Evolutionary conservation across 2,797 vertebrate species (phyloP).

Genomic region (Mormyrops attenuatus): DNA sequence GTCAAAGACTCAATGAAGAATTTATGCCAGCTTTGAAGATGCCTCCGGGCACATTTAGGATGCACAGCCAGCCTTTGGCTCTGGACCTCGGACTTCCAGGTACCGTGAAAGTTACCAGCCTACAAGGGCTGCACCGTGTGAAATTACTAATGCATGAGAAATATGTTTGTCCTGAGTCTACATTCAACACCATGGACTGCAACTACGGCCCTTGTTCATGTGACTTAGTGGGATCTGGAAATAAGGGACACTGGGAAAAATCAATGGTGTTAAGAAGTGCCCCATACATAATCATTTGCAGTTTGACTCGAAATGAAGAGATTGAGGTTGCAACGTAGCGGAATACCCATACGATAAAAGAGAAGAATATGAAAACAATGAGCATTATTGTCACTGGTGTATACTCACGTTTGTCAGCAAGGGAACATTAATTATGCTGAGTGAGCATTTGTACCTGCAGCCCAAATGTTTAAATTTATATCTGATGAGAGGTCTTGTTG

Average conservation of each 20-base stretch:
- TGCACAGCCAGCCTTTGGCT: neutral
- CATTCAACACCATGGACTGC: neutral
- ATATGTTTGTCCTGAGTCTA: neutral
- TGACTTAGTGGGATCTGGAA: neutral
- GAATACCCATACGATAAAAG: neutral
- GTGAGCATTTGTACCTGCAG: neutral
- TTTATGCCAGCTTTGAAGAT: neutral
- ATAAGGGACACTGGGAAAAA: neutral
- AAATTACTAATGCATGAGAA: neutral
- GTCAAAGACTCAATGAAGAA: neutral
- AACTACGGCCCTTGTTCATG: neutral
- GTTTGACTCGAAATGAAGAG: neutral
- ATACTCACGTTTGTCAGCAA: neutral
- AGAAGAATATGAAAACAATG: neutral
- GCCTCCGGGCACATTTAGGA: neutral
- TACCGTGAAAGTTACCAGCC: neutral
- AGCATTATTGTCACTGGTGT: neutral
- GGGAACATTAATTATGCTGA: neutral
- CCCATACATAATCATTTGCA: neutral
- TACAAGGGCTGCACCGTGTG: neutral
- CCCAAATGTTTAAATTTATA: neutral
- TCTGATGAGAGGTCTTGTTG: neutral
- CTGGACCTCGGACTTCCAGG: neutral
- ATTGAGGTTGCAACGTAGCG: neutral
- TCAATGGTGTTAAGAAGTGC: neutral